These are phyloP conservation scores for Acleris cristana DNA, from an alignment of 2,888 invertebrate species.

Conservation along the genomic window DNA sequence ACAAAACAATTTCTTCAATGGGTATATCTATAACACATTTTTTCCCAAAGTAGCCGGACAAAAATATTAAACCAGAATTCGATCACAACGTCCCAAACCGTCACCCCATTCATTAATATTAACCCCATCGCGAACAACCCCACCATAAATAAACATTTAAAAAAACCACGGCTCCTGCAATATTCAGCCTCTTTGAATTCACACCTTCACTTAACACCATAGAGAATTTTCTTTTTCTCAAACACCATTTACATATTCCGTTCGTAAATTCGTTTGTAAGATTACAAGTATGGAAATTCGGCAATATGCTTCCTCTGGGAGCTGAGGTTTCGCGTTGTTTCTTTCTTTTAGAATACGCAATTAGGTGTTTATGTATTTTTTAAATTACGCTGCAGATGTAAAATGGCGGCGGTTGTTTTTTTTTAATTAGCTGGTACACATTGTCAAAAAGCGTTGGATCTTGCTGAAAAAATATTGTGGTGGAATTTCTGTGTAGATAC, in stretches of 20 bases:
- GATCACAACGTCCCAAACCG: constrained; percentile 17
- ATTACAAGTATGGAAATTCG: constrained; percentile 71
- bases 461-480: too few species aligned
- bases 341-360: constrained; percentile 32
- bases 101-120: constrained; percentile 62
- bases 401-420: too few species aligned
- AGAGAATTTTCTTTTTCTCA: constrained; percentile 54
- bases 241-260: constrained; percentile 71
- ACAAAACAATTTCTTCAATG: too few species aligned
- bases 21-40: too few species aligned
- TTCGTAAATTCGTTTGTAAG: constrained; percentile 65
- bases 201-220: constrained; percentile 63
- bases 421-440: too few species aligned
- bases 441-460: too few species aligned
- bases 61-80: constrained; percentile 10
- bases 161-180: constrained; percentile 68
- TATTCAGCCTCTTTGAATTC: constrained; percentile 66
- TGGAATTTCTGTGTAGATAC: too few species aligned
- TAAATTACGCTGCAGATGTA: not conserved
- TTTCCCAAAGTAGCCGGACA: not conserved
- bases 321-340: constrained; percentile 32
- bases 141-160: constrained; percentile 73
- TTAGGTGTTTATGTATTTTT: constrained; percentile 12
- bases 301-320: constrained; percentile 53
- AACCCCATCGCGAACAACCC: constrained; percentile 56